Evolutionary conservation across 1,140 invertebrate species (phyloP), one percentile per base, ranked within the genome.

Genomic region (Ericerus pela): DNA sequence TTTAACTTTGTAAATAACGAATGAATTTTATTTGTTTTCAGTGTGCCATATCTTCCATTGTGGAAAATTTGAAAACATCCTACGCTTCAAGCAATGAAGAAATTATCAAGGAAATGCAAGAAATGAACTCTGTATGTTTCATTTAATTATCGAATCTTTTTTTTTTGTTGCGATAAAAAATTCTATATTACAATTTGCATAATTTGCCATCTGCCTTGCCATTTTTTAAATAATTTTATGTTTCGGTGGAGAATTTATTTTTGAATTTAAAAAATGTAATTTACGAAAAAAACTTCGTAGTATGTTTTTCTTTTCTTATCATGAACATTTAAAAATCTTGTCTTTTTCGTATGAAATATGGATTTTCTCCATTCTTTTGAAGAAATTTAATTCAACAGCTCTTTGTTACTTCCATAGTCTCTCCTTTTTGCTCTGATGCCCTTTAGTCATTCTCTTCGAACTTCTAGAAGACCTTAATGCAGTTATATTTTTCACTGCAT

Each of bases 101-200:
- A 47, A 24, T 24, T 10, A 47, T 47, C 20, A 24, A 47, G 26
- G 41, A 47, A 24, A 47, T 47, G 41, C 41, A 47, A 47, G 16
- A 47, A 22, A 22, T 47, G 18, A 47, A 47, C 26, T 47, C 20
- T 18, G 41, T 47, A 24, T 8, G 41, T 22, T 5, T 24, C 8
- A 16, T 41, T 41, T n/a, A 10, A 33, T 33, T n/a, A n/a, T 33
- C n/a, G 8, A 33, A 33, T 10, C n/a, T 10, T 8, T n/a, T 10
- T n/a, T n/a, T 8, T 33, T 33, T n/a, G 30, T 33, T 10, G 8
- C 8, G 8, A 33, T 33, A 10, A 33, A 10, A 10, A 33, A 10
- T 33, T 33, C 30, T 33, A 33, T 33, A 8, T 33, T 8, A 10
- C n/a, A 10, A 33, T 33, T 33, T n/a, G n/a, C n/a, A 33, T 33